Evolutionary conservation across 2,888 invertebrate species (phyloP).

Genomic region (Sinelater perroti): DNA sequence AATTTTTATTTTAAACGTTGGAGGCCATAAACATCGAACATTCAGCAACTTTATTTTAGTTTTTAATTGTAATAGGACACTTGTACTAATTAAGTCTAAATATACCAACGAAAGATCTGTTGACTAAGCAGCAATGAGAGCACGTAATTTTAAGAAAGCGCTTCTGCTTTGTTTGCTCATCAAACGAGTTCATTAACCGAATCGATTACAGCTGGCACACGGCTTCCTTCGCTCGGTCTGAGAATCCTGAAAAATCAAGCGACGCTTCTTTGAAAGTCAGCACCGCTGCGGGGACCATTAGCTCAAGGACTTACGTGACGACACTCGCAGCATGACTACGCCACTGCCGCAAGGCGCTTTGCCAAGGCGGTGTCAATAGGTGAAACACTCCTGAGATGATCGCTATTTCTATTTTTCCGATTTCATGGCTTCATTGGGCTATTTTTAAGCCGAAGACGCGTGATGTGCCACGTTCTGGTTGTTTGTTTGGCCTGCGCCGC

Average conservation of each 20-base stretch:
- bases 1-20: too few species aligned
- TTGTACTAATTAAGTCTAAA: background rate
- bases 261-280: too few species aligned
- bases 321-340: background rate
- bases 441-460: background rate
- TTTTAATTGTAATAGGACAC: background rate
- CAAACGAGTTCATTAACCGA: constrained; percentile 5
- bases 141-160: background rate
- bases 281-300: too few species aligned
- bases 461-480: constrained; percentile 1
- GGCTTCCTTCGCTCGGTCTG: constrained; percentile 5
- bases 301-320: too few species aligned
- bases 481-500: background rate
- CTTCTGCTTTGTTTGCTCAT: background rate
- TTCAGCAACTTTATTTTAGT: too few species aligned
- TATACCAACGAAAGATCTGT: background rate
- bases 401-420: constrained; percentile 43
- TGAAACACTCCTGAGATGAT: constrained; percentile 37
- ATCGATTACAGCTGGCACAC: background rate
- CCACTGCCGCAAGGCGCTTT: constrained; percentile 21
- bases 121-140: background rate
- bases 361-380: constrained; percentile 43
- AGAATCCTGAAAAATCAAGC: constrained; percentile 10
- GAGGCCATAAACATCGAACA: too few species aligned
- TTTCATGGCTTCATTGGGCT: constrained; percentile 36